Conservation (phyloP, 2,888 invertebrate genomes). For the Cantharis nigra region DNA sequence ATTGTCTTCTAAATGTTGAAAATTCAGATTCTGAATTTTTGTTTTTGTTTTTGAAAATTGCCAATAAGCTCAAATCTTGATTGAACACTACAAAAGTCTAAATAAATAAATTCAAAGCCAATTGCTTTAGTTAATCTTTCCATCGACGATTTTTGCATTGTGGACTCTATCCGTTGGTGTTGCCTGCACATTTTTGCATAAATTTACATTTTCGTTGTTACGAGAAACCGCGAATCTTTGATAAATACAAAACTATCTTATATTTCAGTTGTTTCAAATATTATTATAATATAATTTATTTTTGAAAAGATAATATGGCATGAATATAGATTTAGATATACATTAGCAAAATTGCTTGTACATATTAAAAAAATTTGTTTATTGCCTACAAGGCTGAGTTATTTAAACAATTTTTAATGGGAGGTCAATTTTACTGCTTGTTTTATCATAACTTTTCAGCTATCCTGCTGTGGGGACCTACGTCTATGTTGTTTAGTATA, state of each 20-base stretch:
- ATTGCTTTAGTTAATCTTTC: background rate
- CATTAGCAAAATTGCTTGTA: no score
- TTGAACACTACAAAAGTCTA: background rate
- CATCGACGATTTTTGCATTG: background rate
- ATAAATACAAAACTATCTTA: no score
- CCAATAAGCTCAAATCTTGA: no score
- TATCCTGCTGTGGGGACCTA: background rate
- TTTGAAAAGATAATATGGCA: no score
- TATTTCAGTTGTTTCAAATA: no score
- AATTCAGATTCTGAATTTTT: no score
- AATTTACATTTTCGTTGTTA: background rate
- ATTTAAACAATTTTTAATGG: background rate
- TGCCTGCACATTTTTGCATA: background rate
- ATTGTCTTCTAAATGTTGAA: no score
- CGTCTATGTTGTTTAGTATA: background rate
- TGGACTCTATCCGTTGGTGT: background rate
- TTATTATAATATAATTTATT: no score
- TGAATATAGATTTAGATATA: no score
- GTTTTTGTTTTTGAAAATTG: no score
- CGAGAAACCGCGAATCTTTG: background rate
- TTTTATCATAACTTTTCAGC: background rate
- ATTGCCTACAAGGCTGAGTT: background rate
- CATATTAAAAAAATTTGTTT: background rate
- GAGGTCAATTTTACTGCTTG: background rate
- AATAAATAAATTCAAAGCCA: background rate